Percentiles rank a stretch among this genome's conserved stretches.
These are phyloP conservation scores for Phylloscopus whistleri DNA, from an alignment of 2,113 vertebrate genomes.

Conservation along the genomic window DNA sequence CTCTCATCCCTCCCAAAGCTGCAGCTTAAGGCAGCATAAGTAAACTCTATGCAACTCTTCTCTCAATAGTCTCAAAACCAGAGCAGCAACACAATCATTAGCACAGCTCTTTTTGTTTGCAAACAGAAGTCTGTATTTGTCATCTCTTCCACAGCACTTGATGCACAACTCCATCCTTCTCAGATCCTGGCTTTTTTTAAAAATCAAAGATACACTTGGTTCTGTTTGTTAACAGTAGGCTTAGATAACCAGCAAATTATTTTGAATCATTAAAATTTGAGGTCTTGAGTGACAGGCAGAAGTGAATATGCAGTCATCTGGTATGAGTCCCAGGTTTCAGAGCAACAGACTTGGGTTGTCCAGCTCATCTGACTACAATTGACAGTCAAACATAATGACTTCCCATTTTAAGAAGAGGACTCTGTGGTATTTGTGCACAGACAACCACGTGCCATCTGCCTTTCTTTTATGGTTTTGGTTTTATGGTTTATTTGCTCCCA, in stretches of 20 bases:
- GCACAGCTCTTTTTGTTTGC: neutral
- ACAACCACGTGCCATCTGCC: fast-evolving
- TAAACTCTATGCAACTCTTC: neutral
- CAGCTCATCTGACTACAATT: neutral
- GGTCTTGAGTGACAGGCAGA: neutral
- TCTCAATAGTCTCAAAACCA: neutral
- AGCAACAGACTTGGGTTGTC: neutral
- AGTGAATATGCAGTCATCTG: conserved; percentile 37
- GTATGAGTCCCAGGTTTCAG: neutral
- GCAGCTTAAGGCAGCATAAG: neutral
- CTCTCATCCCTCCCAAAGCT: neutral
- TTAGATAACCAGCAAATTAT: neutral
- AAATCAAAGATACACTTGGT: neutral
- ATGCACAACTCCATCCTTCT: neutral
- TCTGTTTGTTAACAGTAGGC: neutral
- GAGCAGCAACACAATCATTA: neutral
- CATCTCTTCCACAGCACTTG: conserved; percentile 3
- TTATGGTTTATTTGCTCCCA: neutral
- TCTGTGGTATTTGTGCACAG: neutral
- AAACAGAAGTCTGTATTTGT: neutral
- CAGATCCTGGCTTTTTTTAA: neutral
- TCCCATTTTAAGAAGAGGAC: neutral
- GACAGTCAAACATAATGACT: neutral
- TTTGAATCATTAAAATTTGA: neutral
- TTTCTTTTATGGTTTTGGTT: neutral